Evolutionary conservation across 2,113 vertebrate genomes (phyloP), one percentile per base, ranked within the genome.

Genomic region (Panthera uncia): DNA sequence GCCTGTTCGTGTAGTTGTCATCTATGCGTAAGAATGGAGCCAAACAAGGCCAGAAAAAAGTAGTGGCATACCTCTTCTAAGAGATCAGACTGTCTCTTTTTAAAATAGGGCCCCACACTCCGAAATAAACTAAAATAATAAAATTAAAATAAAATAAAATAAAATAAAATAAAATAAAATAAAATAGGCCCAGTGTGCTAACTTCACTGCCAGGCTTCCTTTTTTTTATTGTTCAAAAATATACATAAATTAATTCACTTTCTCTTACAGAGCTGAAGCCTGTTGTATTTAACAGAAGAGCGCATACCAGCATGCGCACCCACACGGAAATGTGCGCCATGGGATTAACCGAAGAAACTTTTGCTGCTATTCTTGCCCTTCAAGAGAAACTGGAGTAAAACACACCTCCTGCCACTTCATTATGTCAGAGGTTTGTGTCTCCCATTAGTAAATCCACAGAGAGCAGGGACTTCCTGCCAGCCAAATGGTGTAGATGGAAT

Each of bases 401-500:
- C 63, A 55, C 21, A 57, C 74, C 81, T 92, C 71, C 45, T 33
- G 71, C 69, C 61, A 66, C 71, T 73, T 86, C 82, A 89, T 95
- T 85, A 52, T 82, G 68, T 92, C 76, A 85, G 88, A 91, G 76
- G 65, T 95, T 95, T 74, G 93, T 87, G 73, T 80, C 69, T 93
- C 65, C 87, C 85, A 33, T 93, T 95, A 94, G 83, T 71, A 96
- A 95, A 89, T 94, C 94, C 90, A 74, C 71, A 52, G 84, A 89
- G 66, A 89, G 23, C 45, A 55, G 68, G 71, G 83, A 82, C 94
- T 97, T 94, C 94, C 92, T 83, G 90, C 61, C 95, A 36, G 78
- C 92, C 90, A 86, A 81, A 57, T 41, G 82, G 79, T 55, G 65
- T 57, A 16, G 52, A 93, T 63, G 92, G 94, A 95, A 95, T 83